Evolutionary conservation across 2,888 invertebrate genomes (phyloP), one percentile per base, ranked within the genome.

Genomic region (Acronicta psi): DNA sequence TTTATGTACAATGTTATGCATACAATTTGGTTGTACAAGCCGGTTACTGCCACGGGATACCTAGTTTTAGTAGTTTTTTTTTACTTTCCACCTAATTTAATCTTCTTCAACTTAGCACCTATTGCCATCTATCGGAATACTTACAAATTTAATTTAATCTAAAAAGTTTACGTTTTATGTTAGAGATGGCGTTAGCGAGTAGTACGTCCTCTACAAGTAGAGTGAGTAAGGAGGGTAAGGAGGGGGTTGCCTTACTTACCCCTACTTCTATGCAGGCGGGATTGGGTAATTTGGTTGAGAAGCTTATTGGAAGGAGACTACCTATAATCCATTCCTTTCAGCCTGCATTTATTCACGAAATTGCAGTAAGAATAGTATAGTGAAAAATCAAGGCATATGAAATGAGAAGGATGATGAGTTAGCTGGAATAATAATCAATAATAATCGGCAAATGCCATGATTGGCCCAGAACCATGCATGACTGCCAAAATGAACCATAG

Each of bases 141-240:
- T n/a, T 7, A 9, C 9, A 29, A 41, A 2, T 41, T 25, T 10
- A 9, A 11, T 18, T 7, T 6, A 0, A 7, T n/a, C n/a, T n/a
- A n/a, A n/a, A n/a, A n/a, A n/a, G n/a, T n/a, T n/a, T n/a, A n/a
- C n/a, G n/a, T n/a, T n/a, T n/a, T n/a, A 7, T 10, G 9, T 17
- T n/a, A 44, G 38, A 66, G 66, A 49, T 67, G 68, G 49, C 66
- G 23, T 3, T 37, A 9, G 9, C 1, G n/a, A 40, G 37, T 13
- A 0, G 9, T 17, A 31, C 16, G 11, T 9, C 2, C n/a, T 14
- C 9, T 17, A 10, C 40, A 31, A 41, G 13, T 29, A 8, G 54
- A 25, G 20, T 34, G 46, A 13, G n/a, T n/a, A n/a, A n/a, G n/a
- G n/a, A n/a, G n/a, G n/a, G n/a, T 5, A 9, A 13, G 34, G 17